phyloP scores from a whole-genome alignment of 2,797 vertebrate species.

The Protonibea diacanthus region DNA sequence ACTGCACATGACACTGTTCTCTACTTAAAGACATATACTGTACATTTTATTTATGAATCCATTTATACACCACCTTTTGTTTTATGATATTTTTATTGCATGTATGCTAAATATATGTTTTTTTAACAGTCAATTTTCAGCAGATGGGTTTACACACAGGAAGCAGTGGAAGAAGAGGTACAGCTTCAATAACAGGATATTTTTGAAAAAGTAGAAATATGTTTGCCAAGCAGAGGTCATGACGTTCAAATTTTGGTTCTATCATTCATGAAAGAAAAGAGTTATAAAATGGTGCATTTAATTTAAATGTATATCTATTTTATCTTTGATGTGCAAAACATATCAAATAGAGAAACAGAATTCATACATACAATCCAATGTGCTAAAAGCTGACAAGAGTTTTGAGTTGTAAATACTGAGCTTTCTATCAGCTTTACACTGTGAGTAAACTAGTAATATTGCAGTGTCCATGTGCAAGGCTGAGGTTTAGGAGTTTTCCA shows the following conservation, averaged over 20 bases:
- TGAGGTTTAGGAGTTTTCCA: conserved; percentile 37
- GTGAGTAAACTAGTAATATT: conserved; percentile 26
- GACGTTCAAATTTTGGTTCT: conserved; percentile 12
- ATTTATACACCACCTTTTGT: conserved; percentile 2
- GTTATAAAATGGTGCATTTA: conserved; percentile 7
- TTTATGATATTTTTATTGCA: conserved; percentile 49
- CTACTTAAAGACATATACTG: background rate
- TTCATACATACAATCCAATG: conserved; percentile 56
- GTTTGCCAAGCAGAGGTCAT: conserved; percentile 23
- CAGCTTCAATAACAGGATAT: background rate
- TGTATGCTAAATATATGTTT: conserved; percentile 27
- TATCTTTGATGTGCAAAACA: conserved; percentile 54
- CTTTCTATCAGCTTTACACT: conserved; percentile 28
- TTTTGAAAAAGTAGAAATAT: conserved; percentile 20
- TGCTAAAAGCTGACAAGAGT: conserved; percentile 33
- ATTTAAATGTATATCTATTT: conserved; percentile 19
- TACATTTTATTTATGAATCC: background rate
- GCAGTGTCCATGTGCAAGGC: conserved; percentile 56
- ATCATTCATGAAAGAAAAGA: conserved; percentile 2
- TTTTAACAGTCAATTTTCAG: background rate
- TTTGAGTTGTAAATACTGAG: conserved; percentile 50
- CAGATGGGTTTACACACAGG: conserved; percentile 14
- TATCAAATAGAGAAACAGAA: conserved; percentile 34
- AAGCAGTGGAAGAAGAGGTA: conserved; percentile 6
- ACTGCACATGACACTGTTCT: background rate